Evolutionary conservation across 2,797 vertebrate genomes (phyloP), one percentile per base, ranked within the genome.

Genomic region (Xerus rutilus): DNA sequence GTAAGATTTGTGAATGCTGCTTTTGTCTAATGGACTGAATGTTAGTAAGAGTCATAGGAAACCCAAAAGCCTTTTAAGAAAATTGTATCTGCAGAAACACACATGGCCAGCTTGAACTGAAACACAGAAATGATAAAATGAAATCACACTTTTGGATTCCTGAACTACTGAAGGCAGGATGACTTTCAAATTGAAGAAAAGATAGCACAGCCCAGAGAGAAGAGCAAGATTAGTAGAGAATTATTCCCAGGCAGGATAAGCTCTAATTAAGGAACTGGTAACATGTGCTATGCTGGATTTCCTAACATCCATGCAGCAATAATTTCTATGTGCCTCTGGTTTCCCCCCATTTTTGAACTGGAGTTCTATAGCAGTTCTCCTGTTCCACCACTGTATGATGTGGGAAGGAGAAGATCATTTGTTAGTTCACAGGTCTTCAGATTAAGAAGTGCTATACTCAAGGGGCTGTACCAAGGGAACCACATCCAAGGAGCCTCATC

Each of bases 131-230:
- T 17, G 28, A 95, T 32, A 93, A 70, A 85, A 11, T n/a, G 39
- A 64, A 69, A 77, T 64, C 28, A 88, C 76, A 81, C 0, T 13
- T 62, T 32, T 52, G 57, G 72, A 67, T 28, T 4, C 17, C 30
- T 74, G 10, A 72, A 78, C 35, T 73, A 52, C 12, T 78, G 52
- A 84, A 43, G 69, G 59, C 11, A 76, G 73, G 35, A 73, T 74
- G 35, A 88, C 17, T 84, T 64, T 83, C 57, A 57, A 73, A 15
- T 91, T 87, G 64, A 91, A 84, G 64, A 93, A 73, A 84, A 83
- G 59, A 88, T 9, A 39, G 39, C 7, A 81, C 14, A 65, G 57
- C 28, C n/a, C 28, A 73, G 93, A 77, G 21, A 59, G 62, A 83
- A 64, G 59, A 90, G 15, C 35, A 73, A 76, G 39, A 89, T 57